Evolutionary conservation across 2,888 invertebrate genomes (phyloP), one percentile per base, ranked within the genome.

Genomic region (Criorhina ranunculi): DNA sequence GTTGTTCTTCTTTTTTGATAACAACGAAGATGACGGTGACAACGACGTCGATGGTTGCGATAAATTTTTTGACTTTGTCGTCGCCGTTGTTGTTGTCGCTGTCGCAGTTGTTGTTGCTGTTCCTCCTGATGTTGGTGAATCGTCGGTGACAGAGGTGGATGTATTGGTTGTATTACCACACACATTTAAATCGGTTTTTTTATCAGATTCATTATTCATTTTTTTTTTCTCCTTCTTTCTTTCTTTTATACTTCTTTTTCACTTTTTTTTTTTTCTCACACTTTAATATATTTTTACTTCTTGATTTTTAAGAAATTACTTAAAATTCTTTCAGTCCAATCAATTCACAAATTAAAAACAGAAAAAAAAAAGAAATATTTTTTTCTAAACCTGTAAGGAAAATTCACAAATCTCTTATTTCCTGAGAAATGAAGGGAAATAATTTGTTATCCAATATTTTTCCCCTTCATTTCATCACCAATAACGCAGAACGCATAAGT

Each of bases 171-270:
- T 88, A 87, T 88, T 88, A 88, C 88, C 89, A 88, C 89, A 87
- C 89, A 90, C 89, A 89, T 89, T 91, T 87, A 90, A 89, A 88
- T 90, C 90, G 89, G 89, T 89, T 89, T 89, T 90, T 89, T 91
- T 91, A 87, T 88, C 87, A 87, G 87, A 88, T 89, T 90, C 91
- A 91, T 91, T 91, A 91, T 91, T 91, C 88, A 88, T 88, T 88
- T 88, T 88, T 80, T 87, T 66, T 79, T 69, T 67, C 81, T 86
- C 76, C 49, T 72, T 75, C 75, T 79, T 73, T 33, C 60, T 82
- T 69, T 87, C 67, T 59, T 66, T 57, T 81, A 66, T 79, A 51
- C 73, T 67, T 81, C 77, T 82, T 51, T 87, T 78, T 75, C 57
- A 57, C 78, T 79, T 78, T 67, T 83, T 49, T 67, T 83, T 49